Conservation (phyloP, 1,140 invertebrate genomes). For the Temnothorax nylanderi region DNA sequence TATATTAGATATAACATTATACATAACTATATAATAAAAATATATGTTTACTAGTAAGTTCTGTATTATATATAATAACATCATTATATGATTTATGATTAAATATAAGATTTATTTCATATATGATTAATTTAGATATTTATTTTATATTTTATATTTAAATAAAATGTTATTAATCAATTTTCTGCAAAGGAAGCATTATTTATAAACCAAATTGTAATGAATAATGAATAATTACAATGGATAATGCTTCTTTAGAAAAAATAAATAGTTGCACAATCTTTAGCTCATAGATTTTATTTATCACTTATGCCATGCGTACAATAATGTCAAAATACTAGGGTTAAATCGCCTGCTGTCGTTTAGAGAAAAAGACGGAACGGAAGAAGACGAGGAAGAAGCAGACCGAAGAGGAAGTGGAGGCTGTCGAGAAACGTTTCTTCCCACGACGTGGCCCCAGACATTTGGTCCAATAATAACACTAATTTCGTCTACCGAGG, state of each 20-base stretch:
- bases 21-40: neutral
- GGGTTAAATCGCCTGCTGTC: constrained; percentile 35
- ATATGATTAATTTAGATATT: neutral
- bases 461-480: constrained; percentile 85
- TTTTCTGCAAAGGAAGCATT: neutral
- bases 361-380: constrained; percentile 32
- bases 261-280: neutral
- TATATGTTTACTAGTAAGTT: neutral
- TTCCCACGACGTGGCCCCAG: constrained; percentile 82
- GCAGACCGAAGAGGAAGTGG: constrained; percentile 69
- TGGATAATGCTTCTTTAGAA: neutral
- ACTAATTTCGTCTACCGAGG: constrained; percentile 84
- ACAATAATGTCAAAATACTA: constrained; percentile 12
- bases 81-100: neutral
- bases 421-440: constrained; percentile 78
- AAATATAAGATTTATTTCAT: neutral
- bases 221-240: neutral
- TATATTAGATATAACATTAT: too few species aligned
- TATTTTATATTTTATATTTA: neutral
- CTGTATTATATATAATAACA: neutral
- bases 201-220: neutral
- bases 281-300: neutral
- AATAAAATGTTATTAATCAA: neutral
- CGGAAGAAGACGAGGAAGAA: constrained; percentile 44
- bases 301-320: neutral